Base-by-base conservation (phyloP, 1,140 invertebrate species). In the Drosophila nannoptera region DNA sequence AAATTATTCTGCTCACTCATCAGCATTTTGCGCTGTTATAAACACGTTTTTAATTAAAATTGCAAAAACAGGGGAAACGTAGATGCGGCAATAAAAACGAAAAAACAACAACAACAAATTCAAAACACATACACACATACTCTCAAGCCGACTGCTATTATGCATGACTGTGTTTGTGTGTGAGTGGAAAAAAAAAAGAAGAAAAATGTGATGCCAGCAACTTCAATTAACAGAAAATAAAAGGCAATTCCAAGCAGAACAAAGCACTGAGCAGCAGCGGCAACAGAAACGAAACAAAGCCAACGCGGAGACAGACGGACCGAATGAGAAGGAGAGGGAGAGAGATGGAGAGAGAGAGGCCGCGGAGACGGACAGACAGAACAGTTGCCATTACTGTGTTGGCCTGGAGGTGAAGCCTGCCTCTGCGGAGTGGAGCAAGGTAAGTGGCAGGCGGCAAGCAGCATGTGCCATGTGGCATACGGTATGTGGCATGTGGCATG, bases 21-120 rank as follows among this genome's bases (percentile, higher is more conserved):
- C 77, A 86, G 62, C 67, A 86, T 73, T 86, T 81, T 86, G 77
- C 77, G 81, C 81, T 86, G 81, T 86, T 86, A 86, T 86, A 86
- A 86, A 86, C 81, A 86, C 81, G 81, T 86, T 86, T 86, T 86
- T 86, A 86, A 86, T 86, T 86, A 86, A 86, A 86, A 86, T 86
- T 77, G 81, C 81, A 86, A 81, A 86, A 86, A 77, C 80, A 77
- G 81, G 70, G 66, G 69, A 71, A 84, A 71, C 73, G 71, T 80
- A 84, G 77, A 80, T 46, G 67, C 56, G 64, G 64, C 68, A 73
- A 86, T 86, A 86, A 86, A 77, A 80, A 64, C 59, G 77, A 80
- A 59, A 64, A 64, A 14, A 64, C 29, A 9, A 52, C 16, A 45
- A 45, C 5, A 5, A 42, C 5, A 4, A 42, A 22, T 22, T 22